Conservation (phyloP, 1,140 invertebrate species). For the Drosophila serrata region DNA sequence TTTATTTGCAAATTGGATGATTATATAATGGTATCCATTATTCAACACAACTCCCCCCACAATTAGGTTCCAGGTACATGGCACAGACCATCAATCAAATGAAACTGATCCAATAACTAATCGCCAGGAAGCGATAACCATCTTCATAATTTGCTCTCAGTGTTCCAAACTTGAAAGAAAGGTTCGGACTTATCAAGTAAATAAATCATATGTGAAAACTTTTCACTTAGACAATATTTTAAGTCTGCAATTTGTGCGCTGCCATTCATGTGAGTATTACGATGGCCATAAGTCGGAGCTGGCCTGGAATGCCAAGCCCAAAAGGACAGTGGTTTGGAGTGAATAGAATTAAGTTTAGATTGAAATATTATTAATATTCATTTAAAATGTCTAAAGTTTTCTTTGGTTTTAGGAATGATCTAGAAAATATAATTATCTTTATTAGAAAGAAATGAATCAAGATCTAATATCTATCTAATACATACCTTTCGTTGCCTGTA, state of each 20-base stretch:
- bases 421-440: no score
- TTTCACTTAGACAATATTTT: slow-evolving; percentile 79
- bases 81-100: slow-evolving; percentile 56
- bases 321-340: slow-evolving; percentile 11
- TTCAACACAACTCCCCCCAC: neutral
- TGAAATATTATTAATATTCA: no score
- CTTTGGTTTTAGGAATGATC: no score
- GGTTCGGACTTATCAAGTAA: slow-evolving; percentile 58
- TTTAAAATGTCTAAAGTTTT: no score
- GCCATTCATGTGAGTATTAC: slow-evolving; percentile 53
- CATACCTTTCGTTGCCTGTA: no score
- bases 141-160: slow-evolving; percentile 42
- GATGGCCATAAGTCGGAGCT: slow-evolving; percentile 63
- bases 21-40: slow-evolving; percentile 41
- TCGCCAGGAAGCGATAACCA: slow-evolving; percentile 61
- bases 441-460: no score
- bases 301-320: slow-evolving; percentile 19
- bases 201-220: slow-evolving; percentile 79
- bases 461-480: no score
- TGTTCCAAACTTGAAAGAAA: neutral
- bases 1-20: slow-evolving; percentile 55
- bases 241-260: slow-evolving; percentile 57
- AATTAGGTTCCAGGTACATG: slow-evolving; percentile 32
- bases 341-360: neutral
- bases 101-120: slow-evolving; percentile 57